A percentile compares a stretch with the other conserved stretches of the same genome.
phyloP scores from a whole-genome alignment of 2,797 vertebrate genomes.

The Chloroceryle amazona region DNA sequence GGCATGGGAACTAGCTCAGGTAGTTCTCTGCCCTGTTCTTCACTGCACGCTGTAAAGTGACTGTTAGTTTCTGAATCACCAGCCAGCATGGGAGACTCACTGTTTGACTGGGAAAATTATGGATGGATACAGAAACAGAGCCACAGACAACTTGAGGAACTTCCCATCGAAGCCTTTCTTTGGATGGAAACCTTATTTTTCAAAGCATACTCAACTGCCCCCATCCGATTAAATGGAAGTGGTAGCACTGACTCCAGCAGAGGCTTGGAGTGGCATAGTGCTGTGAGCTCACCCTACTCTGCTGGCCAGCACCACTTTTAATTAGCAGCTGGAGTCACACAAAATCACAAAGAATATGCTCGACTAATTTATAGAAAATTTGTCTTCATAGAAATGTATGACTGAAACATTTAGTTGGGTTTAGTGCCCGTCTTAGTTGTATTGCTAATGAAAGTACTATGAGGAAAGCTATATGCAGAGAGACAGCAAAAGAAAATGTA shows the following conservation, averaged over 20 bases:
- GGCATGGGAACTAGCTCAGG: not conserved
- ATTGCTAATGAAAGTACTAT: not conserved
- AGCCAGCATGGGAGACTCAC: not conserved
- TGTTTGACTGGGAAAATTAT: not conserved
- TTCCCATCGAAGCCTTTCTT: not conserved
- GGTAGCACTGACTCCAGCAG: not conserved
- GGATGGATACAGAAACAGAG: not conserved
- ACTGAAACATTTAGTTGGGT: not conserved
- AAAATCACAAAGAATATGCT: not conserved
- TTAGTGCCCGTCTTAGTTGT: not conserved
- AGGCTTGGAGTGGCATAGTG: not conserved
- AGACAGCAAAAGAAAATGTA: not conserved
- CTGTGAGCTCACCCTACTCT: not conserved
- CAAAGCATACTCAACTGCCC: not conserved
- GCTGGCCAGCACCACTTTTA: not conserved
- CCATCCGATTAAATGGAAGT: not conserved
- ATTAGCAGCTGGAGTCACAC: not conserved
- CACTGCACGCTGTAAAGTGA: not conserved
- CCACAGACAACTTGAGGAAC: not conserved
- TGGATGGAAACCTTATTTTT: not conserved
- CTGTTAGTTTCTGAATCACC: not conserved
- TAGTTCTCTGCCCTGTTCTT: not conserved
- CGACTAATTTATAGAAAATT: not conserved
- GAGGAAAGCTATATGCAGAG: not conserved
- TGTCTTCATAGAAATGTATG: not conserved